phyloP scores from a whole-genome alignment of 2,888 invertebrate species.

The Palloptera scutellata region DNA sequence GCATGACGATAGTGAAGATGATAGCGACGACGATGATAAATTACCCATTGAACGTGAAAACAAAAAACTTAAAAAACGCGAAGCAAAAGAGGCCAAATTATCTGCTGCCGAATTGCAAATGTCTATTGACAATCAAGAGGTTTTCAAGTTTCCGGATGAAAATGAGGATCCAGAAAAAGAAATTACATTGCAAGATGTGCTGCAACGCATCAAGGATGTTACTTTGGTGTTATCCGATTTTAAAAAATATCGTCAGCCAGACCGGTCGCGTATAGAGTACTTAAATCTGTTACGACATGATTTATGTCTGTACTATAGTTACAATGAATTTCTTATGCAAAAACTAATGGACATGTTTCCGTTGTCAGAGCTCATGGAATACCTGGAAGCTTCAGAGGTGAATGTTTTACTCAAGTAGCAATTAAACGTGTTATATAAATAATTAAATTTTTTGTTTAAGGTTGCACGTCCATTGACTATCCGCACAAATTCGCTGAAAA shows the following conservation, averaged over 20 bases:
- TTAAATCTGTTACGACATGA: conserved; percentile 80
- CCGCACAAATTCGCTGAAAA: conserved; percentile 93
- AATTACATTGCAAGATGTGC: conserved; percentile 80
- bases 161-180: conserved; percentile 79
- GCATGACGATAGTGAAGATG: conserved; percentile 56
- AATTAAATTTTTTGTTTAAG: not conserved
- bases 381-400: conserved; percentile 95
- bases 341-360: conserved; percentile 90
- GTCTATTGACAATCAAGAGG: conserved; percentile 78
- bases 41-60: conserved; percentile 88
- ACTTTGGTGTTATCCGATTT: conserved; percentile 83
- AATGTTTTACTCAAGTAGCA: not conserved
- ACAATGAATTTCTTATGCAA: conserved; percentile 95
- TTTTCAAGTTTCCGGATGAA: conserved; percentile 80
- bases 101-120: conserved; percentile 85
- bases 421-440: not conserved
- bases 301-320: conserved; percentile 93
- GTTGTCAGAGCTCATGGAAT: conserved; percentile 86
- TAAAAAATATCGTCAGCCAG: conserved; percentile 71
- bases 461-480: conserved; percentile 91
- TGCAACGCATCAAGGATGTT: conserved; percentile 89
- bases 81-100: conserved; percentile 73
- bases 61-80: conserved; percentile 77
- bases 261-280: conserved; percentile 83
- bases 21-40: conserved; percentile 72